A percentile compares a stretch with the other conserved stretches of the same genome.
phyloP scores from a whole-genome alignment of 2,113 vertebrate genomes.

The Colossoma macropomum region DNA sequence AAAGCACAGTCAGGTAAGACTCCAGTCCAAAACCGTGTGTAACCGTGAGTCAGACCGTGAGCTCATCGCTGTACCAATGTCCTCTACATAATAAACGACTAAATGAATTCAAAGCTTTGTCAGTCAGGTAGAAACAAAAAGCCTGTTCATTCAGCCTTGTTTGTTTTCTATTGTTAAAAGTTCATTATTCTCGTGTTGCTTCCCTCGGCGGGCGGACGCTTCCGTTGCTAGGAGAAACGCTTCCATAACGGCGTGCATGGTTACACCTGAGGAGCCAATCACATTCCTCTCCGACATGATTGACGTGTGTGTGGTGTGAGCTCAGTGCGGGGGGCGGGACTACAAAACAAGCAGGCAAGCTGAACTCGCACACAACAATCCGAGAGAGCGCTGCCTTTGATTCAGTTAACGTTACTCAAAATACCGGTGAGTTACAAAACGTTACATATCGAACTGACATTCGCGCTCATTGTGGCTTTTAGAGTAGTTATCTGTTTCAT shows the following conservation, averaged over 20 bases:
- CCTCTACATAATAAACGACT: too few relatives aligned
- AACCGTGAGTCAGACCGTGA: too few relatives aligned
- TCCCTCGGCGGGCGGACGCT: not conserved
- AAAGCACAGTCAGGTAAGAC: too few relatives aligned
- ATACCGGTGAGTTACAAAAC: slow-evolving; percentile 20
- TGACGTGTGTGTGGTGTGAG: slow-evolving; percentile 2
- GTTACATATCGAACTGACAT: not conserved
- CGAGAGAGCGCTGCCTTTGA: not conserved
- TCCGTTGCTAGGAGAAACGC: slow-evolving; percentile 33
- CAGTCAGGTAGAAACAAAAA: too few relatives aligned
- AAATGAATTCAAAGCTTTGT: too few relatives aligned
- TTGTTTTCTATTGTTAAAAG: too few relatives aligned
- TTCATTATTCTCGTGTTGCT: not conserved
- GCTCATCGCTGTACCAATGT: too few relatives aligned
- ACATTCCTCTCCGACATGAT: not conserved
- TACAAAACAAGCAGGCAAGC: not conserved
- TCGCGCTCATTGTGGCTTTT: not conserved
- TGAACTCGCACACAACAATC: not conserved
- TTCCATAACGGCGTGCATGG: slow-evolving; percentile 33
- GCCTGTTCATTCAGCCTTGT: too few relatives aligned
- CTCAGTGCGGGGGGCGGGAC: slow-evolving; percentile 1
- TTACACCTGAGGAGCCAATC: slow-evolving; percentile 42
- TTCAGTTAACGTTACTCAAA: not conserved
- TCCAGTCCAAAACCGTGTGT: too few relatives aligned
- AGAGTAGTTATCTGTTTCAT: not conserved